Percentiles rank a stretch among this genome's conserved stretches.
Evolutionary conservation across 2,888 invertebrate species (phyloP).

Genomic region (Drosophila prostipennis): DNA sequence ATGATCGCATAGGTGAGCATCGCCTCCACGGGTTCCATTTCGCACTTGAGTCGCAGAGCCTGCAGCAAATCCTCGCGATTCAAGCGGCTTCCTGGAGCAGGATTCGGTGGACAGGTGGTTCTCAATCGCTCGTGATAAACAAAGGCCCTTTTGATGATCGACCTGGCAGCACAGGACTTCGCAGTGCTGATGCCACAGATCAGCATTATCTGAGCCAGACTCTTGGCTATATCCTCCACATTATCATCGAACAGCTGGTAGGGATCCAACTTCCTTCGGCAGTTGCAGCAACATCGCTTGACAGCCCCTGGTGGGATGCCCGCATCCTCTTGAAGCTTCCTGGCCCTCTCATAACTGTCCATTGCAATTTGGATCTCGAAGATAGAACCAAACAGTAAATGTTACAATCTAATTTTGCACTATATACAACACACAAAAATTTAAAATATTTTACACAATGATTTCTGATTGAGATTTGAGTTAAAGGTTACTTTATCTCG

Average conservation of each 20-base stretch:
- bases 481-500: background rate
- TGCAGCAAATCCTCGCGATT: slow-evolving; percentile 77
- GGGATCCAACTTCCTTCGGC: slow-evolving; percentile 62
- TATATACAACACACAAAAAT: background rate
- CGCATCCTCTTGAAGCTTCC: slow-evolving; percentile 15
- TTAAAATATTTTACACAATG: background rate
- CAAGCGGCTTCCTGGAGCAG: slow-evolving; percentile 53
- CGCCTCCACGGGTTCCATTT: slow-evolving; percentile 79
- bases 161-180: slow-evolving; percentile 72
- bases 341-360: slow-evolving; percentile 30
- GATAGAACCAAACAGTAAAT: too few relatives aligned
- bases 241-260: slow-evolving; percentile 69
- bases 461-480: background rate
- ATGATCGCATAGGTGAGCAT: slow-evolving; percentile 78
- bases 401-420: slow-evolving; percentile 1
- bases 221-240: slow-evolving; percentile 63
- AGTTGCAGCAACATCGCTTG: slow-evolving; percentile 55
- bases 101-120: slow-evolving; percentile 51
- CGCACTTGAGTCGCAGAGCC: slow-evolving; percentile 74
- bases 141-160: slow-evolving; percentile 74
- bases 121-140: slow-evolving; percentile 78
- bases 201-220: slow-evolving; percentile 65
- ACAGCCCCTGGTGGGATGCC: background rate
- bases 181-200: slow-evolving; percentile 79
- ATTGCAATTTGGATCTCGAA: background rate